Conservation (phyloP, 30 jellyfish, hydroid and myxozoan species). For the Aurelia aurita complex sp. Pacific region DNA sequence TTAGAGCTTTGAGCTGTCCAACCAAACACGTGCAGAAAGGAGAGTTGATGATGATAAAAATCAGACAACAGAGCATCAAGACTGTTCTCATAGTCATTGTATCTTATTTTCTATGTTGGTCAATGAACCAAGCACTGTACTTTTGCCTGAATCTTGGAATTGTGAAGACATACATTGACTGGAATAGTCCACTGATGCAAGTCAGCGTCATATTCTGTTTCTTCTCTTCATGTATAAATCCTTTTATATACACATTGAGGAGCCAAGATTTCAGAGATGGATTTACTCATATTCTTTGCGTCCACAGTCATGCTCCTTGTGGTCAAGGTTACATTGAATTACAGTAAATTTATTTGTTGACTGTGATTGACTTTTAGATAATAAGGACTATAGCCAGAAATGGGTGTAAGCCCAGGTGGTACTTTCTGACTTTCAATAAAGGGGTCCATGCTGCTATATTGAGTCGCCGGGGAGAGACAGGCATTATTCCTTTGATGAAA, state of each 20-base stretch:
- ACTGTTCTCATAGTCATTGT: slow-evolving; percentile 70
- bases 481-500: too few species aligned
- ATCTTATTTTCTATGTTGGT: slow-evolving; percentile 74
- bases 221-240: slow-evolving; percentile 75
- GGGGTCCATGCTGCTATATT: too few species aligned
- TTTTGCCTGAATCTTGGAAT: slow-evolving; percentile 75
- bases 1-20: slow-evolving; percentile 45
- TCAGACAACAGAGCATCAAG: slow-evolving; percentile 40
- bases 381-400: too few species aligned
- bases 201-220: slow-evolving; percentile 69
- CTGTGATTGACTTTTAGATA: background rate
- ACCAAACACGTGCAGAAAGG: slow-evolving; percentile 56
- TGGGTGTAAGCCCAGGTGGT: too few species aligned
- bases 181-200: slow-evolving; percentile 64
- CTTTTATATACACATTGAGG: slow-evolving; percentile 56
- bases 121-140: slow-evolving; percentile 65
- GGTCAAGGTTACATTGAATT: slow-evolving; percentile 25
- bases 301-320: background rate
- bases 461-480: too few species aligned
- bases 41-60: slow-evolving; percentile 42
- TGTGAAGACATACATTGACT: slow-evolving; percentile 10
- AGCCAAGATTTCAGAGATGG: slow-evolving; percentile 73
- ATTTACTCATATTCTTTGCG: slow-evolving; percentile 26
- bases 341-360: background rate
- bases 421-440: too few species aligned